Evolutionary conservation across 1,140 invertebrate species (phyloP).

Genomic region (Drosophila bocqueti): DNA sequence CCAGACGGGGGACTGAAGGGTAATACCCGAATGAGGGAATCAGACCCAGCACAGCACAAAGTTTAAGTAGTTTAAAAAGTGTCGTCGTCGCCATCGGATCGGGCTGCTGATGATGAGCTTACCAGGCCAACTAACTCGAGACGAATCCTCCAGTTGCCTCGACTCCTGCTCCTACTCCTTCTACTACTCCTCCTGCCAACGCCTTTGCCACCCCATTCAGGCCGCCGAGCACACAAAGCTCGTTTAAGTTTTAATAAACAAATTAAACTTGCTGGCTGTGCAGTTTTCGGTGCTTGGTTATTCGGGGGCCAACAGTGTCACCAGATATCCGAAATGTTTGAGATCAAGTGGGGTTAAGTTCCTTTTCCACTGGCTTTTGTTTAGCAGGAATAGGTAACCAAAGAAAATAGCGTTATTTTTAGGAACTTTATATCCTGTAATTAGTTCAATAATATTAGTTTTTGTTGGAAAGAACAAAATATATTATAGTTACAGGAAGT

Average conservation of each 20-base stretch:
- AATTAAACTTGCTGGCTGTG: slow-evolving; percentile 77
- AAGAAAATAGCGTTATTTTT: not conserved
- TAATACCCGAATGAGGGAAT: slow-evolving; percentile 25
- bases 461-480: not conserved
- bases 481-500: not conserved
- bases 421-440: not conserved
- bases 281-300: slow-evolving; percentile 48
- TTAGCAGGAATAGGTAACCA: not conserved
- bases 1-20: not conserved
- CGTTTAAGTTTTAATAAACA: slow-evolving; percentile 83
- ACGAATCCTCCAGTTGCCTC: slow-evolving; percentile 6
- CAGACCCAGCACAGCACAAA: slow-evolving; percentile 51
- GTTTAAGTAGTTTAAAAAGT: slow-evolving; percentile 81
- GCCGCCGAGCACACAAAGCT: slow-evolving; percentile 60
- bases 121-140: slow-evolving; percentile 58
- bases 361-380: not conserved
- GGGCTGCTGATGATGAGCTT: slow-evolving; percentile 57
- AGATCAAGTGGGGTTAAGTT: slow-evolving; percentile 27
- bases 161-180: not conserved
- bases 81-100: slow-evolving; percentile 45
- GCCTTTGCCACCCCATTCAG: slow-evolving; percentile 32
- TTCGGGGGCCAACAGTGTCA: slow-evolving; percentile 19
- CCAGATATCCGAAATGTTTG: slow-evolving; percentile 15
- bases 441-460: not conserved
- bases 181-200: slow-evolving; percentile 9